Evolutionary conservation across 2,113 vertebrate genomes (phyloP), one percentile per base, ranked within the genome.

Genomic region (Lethenteron reissneri): DNA sequence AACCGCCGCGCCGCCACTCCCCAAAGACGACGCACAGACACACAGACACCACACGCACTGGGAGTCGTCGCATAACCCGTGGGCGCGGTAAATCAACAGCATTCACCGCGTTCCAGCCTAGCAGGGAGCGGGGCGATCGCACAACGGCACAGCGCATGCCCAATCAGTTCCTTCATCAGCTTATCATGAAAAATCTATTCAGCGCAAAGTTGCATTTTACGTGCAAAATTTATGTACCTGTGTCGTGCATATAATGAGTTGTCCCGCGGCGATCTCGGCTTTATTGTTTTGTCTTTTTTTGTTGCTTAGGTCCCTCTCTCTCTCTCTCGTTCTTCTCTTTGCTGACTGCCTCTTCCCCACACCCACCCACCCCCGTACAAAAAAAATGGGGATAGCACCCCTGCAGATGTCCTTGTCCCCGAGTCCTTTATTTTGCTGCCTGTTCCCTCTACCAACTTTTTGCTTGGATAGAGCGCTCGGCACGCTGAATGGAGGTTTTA

Each of bases 171-270:
- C n/a, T 17, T 25, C 64, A 68, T 68, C 64, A 68, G 25, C 64
- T 17, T 68, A n/a, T 68, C 64, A 68, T 68, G n/a, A 68, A 68
- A 68, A 68, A 68, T 68, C 64, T 68, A 68, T 68, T 68, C 64
- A 68, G 64, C n/a, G n/a, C n/a, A n/a, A 68, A 25, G 64, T 68
- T 25, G n/a, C 64, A 17, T 68, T 68, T 25, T 68, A n/a, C 64
- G 25, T 10, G 8, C 64, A 68, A 25, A 68, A 68, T 68, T 68
- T 68, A 68, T 68, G 64, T 68, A 68, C 64, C 64, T 68, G 64
- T 25, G n/a, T 68, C 25, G 25, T 25, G 25, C 41, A 41, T 41
- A 41, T 41, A 41, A 41, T 41, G 41, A 41, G 41, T 41, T 41
- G 41, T 41, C 41, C 41, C 41, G 41, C 41, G 41, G 41, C 41